These are phyloP conservation scores for Ammodytes dubius DNA, from an alignment of 2,113 vertebrate species.

Conservation along the genomic window DNA sequence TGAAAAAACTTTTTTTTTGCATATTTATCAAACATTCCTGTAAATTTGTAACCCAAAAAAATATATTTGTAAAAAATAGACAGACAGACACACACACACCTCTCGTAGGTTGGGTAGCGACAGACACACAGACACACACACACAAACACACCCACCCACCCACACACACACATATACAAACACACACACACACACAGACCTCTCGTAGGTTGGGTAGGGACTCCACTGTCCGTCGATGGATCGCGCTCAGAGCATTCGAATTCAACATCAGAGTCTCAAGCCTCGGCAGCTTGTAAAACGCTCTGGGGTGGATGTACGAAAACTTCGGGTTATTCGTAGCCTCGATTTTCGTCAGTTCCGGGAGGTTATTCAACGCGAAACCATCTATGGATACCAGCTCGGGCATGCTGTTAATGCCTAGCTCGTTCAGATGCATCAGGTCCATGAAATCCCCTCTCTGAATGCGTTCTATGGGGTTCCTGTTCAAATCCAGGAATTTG, in stretches of 20 bases:
- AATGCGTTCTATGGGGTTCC: slow-evolving; percentile 95
- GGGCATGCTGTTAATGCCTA: slow-evolving; percentile 97
- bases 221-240: slow-evolving; percentile 90
- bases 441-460: slow-evolving; percentile 92
- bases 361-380: slow-evolving; percentile 93
- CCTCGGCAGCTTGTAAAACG: slow-evolving; percentile 91
- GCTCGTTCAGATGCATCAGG: slow-evolving; percentile 94
- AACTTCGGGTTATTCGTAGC: slow-evolving; percentile 95
- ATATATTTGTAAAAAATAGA: no score
- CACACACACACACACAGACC: slow-evolving; percentile 31
- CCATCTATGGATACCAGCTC: slow-evolving; percentile 93
- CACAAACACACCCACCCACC: no score
- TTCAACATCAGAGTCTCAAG: slow-evolving; percentile 96
- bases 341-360: slow-evolving; percentile 96
- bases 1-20: no score
- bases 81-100: slow-evolving; percentile 42
- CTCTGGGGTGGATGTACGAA: slow-evolving; percentile 94
- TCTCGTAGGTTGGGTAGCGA: slow-evolving; percentile 93
- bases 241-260: slow-evolving; percentile 92
- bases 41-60: no score
- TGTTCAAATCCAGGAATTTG: slow-evolving; percentile 97
- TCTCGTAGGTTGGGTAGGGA: slow-evolving; percentile 94
- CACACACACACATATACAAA: no score
- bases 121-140: slow-evolving; percentile 20
- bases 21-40: no score